These are phyloP conservation scores for Pipistrellus pipistrellus DNA, from an alignment of 2,797 vertebrate genomes.

Conservation along the genomic window DNA sequence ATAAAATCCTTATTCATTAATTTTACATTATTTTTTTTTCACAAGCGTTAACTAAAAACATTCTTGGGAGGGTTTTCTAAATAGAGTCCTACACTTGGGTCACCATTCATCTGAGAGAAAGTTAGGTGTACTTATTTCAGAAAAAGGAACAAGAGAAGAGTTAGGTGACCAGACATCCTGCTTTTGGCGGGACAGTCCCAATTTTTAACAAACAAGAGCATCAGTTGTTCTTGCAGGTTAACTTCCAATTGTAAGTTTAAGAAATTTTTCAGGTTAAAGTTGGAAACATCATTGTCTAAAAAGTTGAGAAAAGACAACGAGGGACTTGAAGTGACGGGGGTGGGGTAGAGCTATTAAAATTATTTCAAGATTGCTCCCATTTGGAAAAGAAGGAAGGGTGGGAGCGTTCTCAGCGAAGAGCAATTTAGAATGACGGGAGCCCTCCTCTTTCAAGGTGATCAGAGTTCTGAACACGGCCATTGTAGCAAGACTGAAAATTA, in stretches of 20 bases:
- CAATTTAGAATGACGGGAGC: conserved; percentile 85
- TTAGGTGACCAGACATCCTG: too few relatives aligned
- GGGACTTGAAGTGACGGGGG: neutral
- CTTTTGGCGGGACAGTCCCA: too few relatives aligned
- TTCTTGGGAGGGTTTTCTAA: conserved; percentile 55
- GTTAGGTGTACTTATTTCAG: neutral
- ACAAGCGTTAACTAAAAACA: conserved; percentile 74
- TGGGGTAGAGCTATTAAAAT: conserved; percentile 66
- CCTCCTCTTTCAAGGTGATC: conserved; percentile 86
- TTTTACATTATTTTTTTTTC: conserved; percentile 80
- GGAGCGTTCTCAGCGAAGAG: conserved; percentile 76
- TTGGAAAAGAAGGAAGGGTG: conserved; percentile 75
- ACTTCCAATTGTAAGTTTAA: neutral
- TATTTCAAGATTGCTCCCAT: conserved; percentile 82
- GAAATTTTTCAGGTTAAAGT: conserved; percentile 44
- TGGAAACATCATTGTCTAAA: conserved; percentile 22
- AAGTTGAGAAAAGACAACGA: conserved; percentile 52
- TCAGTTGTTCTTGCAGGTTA: neutral
- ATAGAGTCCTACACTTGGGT: conserved; percentile 17
- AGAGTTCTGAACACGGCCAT: conserved; percentile 75
- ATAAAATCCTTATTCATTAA: conserved; percentile 85
- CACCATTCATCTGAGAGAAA: conserved; percentile 42
- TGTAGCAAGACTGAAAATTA: conserved; percentile 87
- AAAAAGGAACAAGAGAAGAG: neutral
- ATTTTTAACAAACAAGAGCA: neutral